Evolutionary conservation across 1,140 invertebrate species (phyloP), one percentile per base, ranked within the genome.

Genomic region (Nasonia longicornis): DNA sequence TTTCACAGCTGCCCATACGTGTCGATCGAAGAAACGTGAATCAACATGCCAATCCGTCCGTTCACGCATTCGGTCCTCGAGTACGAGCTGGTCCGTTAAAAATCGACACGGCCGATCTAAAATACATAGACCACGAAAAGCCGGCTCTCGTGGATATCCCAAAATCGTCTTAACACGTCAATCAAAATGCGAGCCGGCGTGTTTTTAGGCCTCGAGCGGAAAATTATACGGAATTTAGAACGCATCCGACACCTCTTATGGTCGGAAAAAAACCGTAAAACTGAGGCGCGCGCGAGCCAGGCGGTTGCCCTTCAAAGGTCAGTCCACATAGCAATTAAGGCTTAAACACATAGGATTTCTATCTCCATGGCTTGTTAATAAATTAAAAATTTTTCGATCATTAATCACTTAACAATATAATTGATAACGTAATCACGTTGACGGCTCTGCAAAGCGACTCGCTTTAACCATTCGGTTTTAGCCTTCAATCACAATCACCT

Each of bases 281-380:
- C 48, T 67, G n/a, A 87, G 80, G 86, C 79, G 75, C 86, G 87
- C 85, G 86, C 88, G 87, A 83, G 84, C 84, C 77, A 82, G 77
- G 78, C 82, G 84, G 63, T 83, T 85, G 86, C 86, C 83, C 79
- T 83, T 87, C 86, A 86, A 16, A 84, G 85, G 83, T 82, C 75
- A 86, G 83, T 82, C 75, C 52, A n/a, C 16, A 16, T n/a, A n/a
- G 52, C 20, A 3, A 58, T n/a, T 58, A 58, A 58, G 16, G 52
- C 16, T n/a, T 58, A 58, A 58, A n/a, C 20, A n/a, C 52, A 58
- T 20, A n/a, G 2, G 16, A 58, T 58, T 58, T 58, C 6, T 58
- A 20, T 42, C 38, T 42, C 4, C 7, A 42, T 42, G 26, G 26
- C 26, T 26, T 38, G 35, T 38, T 38, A 8, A 38, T 38, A 38